These are phyloP conservation scores for Colostygia pectinataria DNA, from an alignment of 2,888 invertebrate species.

Conservation along the genomic window DNA sequence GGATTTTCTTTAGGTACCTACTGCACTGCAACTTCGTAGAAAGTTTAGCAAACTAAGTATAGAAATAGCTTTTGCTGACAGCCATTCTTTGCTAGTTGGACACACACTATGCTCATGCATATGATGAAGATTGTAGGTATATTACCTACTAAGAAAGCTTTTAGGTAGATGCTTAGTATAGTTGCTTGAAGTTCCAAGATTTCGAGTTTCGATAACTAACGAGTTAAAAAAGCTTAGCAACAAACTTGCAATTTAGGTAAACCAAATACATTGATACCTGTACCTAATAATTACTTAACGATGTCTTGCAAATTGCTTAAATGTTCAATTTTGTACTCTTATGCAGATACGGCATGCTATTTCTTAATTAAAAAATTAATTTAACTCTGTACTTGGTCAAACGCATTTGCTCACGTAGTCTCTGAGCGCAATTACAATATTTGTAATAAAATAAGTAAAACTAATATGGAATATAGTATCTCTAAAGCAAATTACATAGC, in stretches of 20 bases:
- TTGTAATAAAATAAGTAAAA: conserved; percentile 8
- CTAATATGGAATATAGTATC: too few relatives aligned
- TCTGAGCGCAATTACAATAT: background rate
- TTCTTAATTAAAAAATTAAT: conserved; percentile 19
- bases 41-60: conserved; percentile 32
- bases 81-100: background rate
- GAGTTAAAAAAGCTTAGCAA: background rate
- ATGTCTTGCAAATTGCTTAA: conserved; percentile 8
- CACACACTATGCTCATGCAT: too few relatives aligned
- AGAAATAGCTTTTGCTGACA: conserved; percentile 1
- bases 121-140: too few relatives aligned
- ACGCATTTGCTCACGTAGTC: background rate
- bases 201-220: too few relatives aligned
- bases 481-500: too few relatives aligned
- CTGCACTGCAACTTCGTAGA: conserved; percentile 37
- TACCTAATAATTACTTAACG: too few relatives aligned
- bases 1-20: background rate
- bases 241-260: too few relatives aligned
- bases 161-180: too few relatives aligned
- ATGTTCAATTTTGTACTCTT: conserved; percentile 9
- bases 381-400: conserved; percentile 7
- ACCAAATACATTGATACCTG: too few relatives aligned
- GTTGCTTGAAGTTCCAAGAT: too few relatives aligned
- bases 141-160: too few relatives aligned
- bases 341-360: conserved; percentile 14